Evolutionary conservation across 2,113 vertebrate genomes (phyloP).

Genomic region (Labeo rohita): DNA sequence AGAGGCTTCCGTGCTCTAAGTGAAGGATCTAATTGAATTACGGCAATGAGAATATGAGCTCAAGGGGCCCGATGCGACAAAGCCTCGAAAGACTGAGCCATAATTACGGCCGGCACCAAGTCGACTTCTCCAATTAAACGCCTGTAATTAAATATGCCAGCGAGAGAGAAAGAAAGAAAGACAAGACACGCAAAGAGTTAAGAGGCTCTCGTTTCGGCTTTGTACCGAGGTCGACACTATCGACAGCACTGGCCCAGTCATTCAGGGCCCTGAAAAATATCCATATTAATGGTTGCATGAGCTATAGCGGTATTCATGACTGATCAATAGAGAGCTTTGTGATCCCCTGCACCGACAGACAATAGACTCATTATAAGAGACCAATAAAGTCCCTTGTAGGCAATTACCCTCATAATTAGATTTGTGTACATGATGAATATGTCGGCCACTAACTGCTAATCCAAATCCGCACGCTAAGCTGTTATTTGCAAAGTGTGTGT

Average conservation of each 20-base stretch:
- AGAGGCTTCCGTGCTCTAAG: conserved; percentile 39
- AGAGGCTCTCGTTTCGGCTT: conserved; percentile 22
- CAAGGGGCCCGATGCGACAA: conserved; percentile 47
- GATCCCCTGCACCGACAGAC: conserved; percentile 37
- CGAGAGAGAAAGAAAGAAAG: conserved; percentile 17
- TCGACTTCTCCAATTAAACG: conserved; percentile 59
- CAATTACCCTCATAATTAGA: conserved; percentile 55
- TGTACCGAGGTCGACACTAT: neutral
- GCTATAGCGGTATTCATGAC: conserved; percentile 16
- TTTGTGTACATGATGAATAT: conserved; percentile 53
- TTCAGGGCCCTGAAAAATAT: conserved; percentile 30
- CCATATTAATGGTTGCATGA: conserved; percentile 46
- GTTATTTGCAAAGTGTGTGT: conserved; percentile 30
- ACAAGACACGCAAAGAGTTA: conserved; percentile 42
- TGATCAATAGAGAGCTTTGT: conserved; percentile 43
- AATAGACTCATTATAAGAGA: conserved; percentile 52
- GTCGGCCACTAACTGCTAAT: conserved; percentile 36
- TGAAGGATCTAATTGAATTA: conserved; percentile 61
- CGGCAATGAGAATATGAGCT: conserved; percentile 35
- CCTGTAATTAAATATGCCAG: conserved; percentile 59
- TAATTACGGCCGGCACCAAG: conserved; percentile 54
- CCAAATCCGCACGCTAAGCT: conserved; percentile 34
- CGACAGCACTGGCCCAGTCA: neutral
- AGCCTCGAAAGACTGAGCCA: conserved; percentile 49
- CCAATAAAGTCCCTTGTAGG: conserved; percentile 53